phyloP scores from a whole-genome alignment of 1,140 invertebrate genomes.

The Andricus grossulariae region DNA sequence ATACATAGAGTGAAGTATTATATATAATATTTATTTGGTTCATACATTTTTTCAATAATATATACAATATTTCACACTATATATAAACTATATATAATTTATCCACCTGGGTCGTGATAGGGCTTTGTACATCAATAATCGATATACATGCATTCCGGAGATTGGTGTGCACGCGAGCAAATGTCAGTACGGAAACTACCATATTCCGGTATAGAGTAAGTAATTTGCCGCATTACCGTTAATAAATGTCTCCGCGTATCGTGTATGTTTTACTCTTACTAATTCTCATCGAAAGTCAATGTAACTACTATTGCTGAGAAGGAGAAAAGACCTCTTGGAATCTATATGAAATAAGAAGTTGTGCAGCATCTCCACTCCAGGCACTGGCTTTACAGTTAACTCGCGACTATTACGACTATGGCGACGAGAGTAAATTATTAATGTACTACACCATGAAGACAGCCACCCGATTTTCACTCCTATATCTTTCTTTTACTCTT shows the following conservation, averaged over 20 bases:
- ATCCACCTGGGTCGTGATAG: too few relatives aligned
- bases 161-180: background rate
- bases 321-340: constrained; percentile 52
- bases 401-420: constrained; percentile 44
- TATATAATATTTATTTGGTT: too few relatives aligned
- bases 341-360: constrained; percentile 49
- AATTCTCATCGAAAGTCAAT: constrained; percentile 65
- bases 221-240: constrained; percentile 65
- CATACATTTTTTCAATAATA: too few relatives aligned
- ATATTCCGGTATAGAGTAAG: constrained; percentile 55
- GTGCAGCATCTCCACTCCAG: constrained; percentile 41
- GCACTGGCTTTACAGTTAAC: constrained; percentile 55
- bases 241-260: constrained; percentile 66
- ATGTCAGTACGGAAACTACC: background rate
- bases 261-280: constrained; percentile 67
- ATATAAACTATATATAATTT: too few relatives aligned
- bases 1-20: too few relatives aligned
- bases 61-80: too few relatives aligned
- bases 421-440: constrained; percentile 48
- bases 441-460: constrained; percentile 1
- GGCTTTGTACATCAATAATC: too few relatives aligned
- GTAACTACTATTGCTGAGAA: constrained; percentile 45
- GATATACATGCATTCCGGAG: too few relatives aligned
- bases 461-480: constrained; percentile 10
- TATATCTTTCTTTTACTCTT: background rate